Conservation (phyloP, 1,140 invertebrate genomes). For the Pseudomyrmex concolor region DNA sequence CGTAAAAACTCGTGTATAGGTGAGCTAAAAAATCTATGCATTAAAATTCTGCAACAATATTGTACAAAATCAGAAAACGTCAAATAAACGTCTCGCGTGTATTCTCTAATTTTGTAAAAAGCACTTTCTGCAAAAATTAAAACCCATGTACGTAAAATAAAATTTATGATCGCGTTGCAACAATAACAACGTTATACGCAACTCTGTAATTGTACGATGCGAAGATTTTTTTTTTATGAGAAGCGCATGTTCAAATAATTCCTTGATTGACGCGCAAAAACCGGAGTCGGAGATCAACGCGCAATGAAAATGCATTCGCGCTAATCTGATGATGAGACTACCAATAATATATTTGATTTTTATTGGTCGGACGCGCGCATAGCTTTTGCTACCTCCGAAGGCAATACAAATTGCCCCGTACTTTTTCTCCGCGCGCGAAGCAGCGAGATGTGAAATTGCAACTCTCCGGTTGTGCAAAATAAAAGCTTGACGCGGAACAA, state of each 20-base stretch:
- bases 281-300: background rate
- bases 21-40: too few species aligned
- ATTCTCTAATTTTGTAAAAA: too few species aligned
- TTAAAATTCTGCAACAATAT: too few species aligned
- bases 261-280: slow-evolving; percentile 27
- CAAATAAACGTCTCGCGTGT: too few species aligned
- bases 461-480: background rate
- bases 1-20: too few species aligned
- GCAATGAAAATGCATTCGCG: background rate
- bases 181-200: too few species aligned
- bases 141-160: too few species aligned
- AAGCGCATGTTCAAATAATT: slow-evolving; percentile 28
- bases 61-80: too few species aligned
- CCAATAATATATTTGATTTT: slow-evolving; percentile 47
- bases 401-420: slow-evolving; percentile 25
- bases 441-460: slow-evolving; percentile 20
- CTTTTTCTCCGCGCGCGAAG: slow-evolving; percentile 6
- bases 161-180: background rate
- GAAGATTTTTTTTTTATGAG: background rate
- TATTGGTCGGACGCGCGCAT: background rate
- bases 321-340: slow-evolving; percentile 23
- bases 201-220: background rate
- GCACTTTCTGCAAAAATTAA: too few species aligned
- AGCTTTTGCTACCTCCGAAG: slow-evolving; percentile 12
- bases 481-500: background rate